Evolutionary conservation across 2,888 invertebrate genomes (phyloP), one percentile per base, ranked within the genome.

Genomic region (Drosophila paramelanica): DNA sequence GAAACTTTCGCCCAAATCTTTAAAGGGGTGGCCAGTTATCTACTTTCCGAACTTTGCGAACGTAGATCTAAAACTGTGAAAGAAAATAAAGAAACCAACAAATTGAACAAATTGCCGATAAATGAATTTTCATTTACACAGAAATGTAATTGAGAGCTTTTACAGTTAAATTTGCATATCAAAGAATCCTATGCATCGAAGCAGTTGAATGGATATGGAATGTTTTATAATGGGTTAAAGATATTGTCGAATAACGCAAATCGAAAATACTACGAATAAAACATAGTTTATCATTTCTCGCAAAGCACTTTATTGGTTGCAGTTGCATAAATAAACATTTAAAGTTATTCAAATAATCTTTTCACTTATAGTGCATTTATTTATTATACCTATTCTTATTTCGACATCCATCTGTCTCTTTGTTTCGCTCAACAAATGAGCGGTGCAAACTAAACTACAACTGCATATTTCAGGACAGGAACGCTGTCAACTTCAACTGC

Each of bases 101-200:
- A 13, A 33, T 4, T 11, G 5, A 70, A 43, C 42, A 41, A 47
- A 53, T 6, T 46, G 27, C 20, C 11, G 8, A 6, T 8, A 14
- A 5, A 39, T n/a, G 14, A 56, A 39, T 61, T 43, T 39, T 13
- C 13, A 41, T 45, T 57, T 55, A 43, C 47, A n/a, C 17, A 53
- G 45, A 55, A 73, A 58, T 49, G 45, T 42, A 76, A 57, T 51
- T 25, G 20, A 53, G 53, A 56, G 52, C 56, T 38, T 17, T 13
- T 46, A 5, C 46, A 67, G 33, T 31, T 46, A 8, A 39, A 42
- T 52, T 51, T n/a, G 8, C 14, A 55, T 17, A 33, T 46, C n/a
- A 47, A 27, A 51, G 38, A 17, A 7, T 53, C 25, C 39, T 38
- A 33, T 17, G 17, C 14, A 7, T 23, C 5, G 3, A 23, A 11